Base-by-base conservation (phyloP, 2,888 invertebrate genomes). In the Lycophotia porphyrea region DNA sequence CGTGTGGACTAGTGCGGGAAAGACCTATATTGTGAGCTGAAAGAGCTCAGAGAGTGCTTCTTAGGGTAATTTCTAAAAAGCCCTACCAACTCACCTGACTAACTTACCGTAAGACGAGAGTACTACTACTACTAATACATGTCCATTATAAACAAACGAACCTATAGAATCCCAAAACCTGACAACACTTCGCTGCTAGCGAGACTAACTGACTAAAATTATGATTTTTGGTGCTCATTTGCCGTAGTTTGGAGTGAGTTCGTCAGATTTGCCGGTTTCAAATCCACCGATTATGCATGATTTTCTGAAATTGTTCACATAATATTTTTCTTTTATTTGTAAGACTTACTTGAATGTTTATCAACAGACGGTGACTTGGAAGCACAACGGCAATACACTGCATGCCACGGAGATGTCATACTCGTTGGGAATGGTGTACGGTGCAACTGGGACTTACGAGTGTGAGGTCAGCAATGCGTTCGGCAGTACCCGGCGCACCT, bases 401-500 rank as follows among this genome's bases (percentile, higher is more conserved):
- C 78, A 81, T 11, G 68, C 77, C 13, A 84, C 86, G 3, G 79
- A 81, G 1, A 87, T 85, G 81, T 71, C 70, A 18, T 80, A 90
- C 52, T n/a, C 79, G 2, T 73, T 92, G 5, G 65, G 77, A 9
- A 91, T 92, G 91, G 84, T 71, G 31, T 61, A 78, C 1, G 76
- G 81, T 1, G 84, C 87, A 42, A 86, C 88, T 27, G 94, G 94
- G 27, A 80, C 76, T 27, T 94, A 93, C 69, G 85, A 82, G 2
- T 95, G 94, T 78, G 80, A 90, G 39, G 91, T 92, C 1, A 88
- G 78, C 31, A 95, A 95, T 81, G 69, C 73, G 0, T 91, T 89
- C 60, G 94, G 94, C 34, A 88, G 67, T 49, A 89, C 92, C 13
- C 83, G 64, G 24, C 88, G 93, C 36, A 82, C 85, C 21, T 94